Evolutionary conservation across 2,113 vertebrate genomes (phyloP), one percentile per base, ranked within the genome.

Genomic region (Morone chrysops): DNA sequence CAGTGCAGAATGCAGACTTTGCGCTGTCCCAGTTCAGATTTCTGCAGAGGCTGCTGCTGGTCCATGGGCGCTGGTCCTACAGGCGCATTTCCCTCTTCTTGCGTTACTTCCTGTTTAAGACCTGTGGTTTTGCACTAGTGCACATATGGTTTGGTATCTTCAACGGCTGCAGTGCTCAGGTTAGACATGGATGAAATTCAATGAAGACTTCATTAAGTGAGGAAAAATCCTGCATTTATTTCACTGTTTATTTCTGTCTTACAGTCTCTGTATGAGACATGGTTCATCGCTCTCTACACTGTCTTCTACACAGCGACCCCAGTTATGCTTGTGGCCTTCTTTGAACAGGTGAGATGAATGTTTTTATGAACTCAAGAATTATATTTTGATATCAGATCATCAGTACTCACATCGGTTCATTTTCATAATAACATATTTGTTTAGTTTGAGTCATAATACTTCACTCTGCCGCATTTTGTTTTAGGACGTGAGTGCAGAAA

Each of bases 41-140:
- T 84, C 95, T 99, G 62, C 94, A 93, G 86, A 96, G 93, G 36
- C 95, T 98, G 47, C 95, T 99, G 36, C 90, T 99, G 8, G 90
- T 99, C 22, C 98, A 99, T 0, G 98, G 98, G 0, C 97, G 96
- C 66, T 99, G 97, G 97, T 96, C 97, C 0, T 98, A 99, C 61
- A 53, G 95, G 14, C 96, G 97, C 0, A 85, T 97, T 89, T 96
- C 95, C 93, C 90, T 95, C 86, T 98, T 99, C 89, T 95, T 99
- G 8, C 93, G 92, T 1, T 97, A 92, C 92, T 99, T 97, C 93
- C 90, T 99, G 85, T 99, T 96, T 92, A 99, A 99, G 93, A 98
- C 97, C 1, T 95, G 95, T 5, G 90, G 97, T 16, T 96, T 96
- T 88, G 95, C 96, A 85, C 87, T 97, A 41, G 95, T 92, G 4